Evolutionary conservation across 30 jellyfish, hydroid and myxozoan genomes (phyloP).

Genomic region (Aurelia aurita): DNA sequence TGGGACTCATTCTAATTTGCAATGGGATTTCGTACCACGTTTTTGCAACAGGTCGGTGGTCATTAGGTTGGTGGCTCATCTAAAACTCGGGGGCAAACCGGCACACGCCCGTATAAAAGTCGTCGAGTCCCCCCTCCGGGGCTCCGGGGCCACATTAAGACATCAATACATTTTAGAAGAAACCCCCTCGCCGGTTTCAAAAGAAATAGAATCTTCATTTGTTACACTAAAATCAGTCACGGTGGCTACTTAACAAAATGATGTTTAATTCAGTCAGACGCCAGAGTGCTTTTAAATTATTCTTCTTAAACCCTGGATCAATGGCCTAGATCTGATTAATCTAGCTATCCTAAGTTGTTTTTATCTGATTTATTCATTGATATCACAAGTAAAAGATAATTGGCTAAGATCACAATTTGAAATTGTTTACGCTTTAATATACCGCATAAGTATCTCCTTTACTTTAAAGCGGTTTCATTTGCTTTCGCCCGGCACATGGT

Average conservation of each 20-base stretch:
- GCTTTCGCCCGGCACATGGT: not conserved
- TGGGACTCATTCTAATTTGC: too few relatives aligned
- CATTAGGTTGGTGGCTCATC: too few relatives aligned
- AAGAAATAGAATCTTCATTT: too few relatives aligned
- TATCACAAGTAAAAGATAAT: slow-evolving; percentile 22
- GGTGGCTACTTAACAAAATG: slow-evolving; percentile 16
- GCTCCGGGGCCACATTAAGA: too few relatives aligned
- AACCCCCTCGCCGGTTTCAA: too few relatives aligned
- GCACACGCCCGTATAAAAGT: too few relatives aligned
- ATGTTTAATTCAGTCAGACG: slow-evolving; percentile 39
- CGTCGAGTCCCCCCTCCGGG: too few relatives aligned
- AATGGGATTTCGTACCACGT: too few relatives aligned
- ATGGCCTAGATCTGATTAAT: slow-evolving; percentile 32
- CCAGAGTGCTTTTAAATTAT: slow-evolving; percentile 48
- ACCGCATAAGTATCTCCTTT: slow-evolving; percentile 12
- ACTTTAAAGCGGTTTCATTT: not conserved
- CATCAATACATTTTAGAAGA: too few relatives aligned
- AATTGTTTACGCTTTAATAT: slow-evolving; percentile 20
- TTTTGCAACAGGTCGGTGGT: too few relatives aligned
- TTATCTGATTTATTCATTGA: slow-evolving; percentile 5
- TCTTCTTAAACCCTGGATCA: slow-evolving; percentile 61
- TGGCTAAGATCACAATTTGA: slow-evolving; percentile 27
- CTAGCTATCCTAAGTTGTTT: slow-evolving; percentile 45
- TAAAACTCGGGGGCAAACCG: too few relatives aligned
- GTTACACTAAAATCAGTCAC: not conserved